Conservation (phyloP, 2,888 invertebrate genomes). For the Trissolcus brochymenae region DNA sequence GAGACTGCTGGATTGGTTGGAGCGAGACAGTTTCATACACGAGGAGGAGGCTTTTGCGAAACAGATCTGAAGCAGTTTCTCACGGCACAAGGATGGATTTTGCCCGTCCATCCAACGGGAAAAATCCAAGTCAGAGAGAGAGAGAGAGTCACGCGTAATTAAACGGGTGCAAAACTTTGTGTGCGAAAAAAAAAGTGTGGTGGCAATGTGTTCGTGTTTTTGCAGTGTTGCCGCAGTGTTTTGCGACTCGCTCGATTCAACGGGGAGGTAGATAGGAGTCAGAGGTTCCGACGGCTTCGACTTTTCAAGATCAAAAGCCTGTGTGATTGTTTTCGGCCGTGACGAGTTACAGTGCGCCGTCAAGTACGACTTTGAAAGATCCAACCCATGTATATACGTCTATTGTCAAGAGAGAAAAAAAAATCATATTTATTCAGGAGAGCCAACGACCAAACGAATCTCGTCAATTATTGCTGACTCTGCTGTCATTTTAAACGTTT, state of each 20-base stretch:
- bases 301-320: constrained; percentile 33
- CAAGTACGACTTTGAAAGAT: constrained; percentile 24
- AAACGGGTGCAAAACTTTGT: not conserved
- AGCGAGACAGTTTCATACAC: no score
- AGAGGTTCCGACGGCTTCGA: constrained; percentile 12
- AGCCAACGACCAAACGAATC: constrained; percentile 66
- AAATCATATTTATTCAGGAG: constrained; percentile 41
- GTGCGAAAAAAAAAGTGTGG: constrained; percentile 12
- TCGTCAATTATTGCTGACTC: constrained; percentile 70
- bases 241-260: constrained; percentile 7
- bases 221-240: constrained; percentile 52
- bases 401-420: constrained; percentile 19
- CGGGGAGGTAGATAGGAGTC: constrained; percentile 35
- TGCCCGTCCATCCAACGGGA: not conserved
- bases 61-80: no score
- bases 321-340: constrained; percentile 21
- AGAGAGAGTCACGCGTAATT: constrained; percentile 23
- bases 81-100: no score
- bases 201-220: constrained; percentile 30
- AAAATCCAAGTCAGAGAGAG: constrained; percentile 25
- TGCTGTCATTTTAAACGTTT: constrained; percentile 67
- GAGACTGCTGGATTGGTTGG: not conserved
- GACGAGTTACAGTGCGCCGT: constrained; percentile 47
- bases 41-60: no score
- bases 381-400: constrained; percentile 36